phyloP scores from a whole-genome alignment of 2,888 invertebrate genomes.

The Athalia cordata region DNA sequence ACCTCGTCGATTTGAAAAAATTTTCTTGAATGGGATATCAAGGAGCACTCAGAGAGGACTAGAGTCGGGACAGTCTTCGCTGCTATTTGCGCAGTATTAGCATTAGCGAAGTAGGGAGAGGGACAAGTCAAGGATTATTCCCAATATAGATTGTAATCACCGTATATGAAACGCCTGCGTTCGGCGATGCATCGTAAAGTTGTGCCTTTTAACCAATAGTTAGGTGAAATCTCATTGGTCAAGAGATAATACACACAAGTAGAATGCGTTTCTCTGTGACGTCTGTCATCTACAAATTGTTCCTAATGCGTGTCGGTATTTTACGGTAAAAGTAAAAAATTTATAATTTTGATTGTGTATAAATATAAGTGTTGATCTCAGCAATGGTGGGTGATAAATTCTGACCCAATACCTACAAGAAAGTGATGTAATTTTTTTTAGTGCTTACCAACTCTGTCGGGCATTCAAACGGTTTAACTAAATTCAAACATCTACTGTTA shows the following conservation, averaged over 20 bases:
- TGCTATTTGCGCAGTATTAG: background rate
- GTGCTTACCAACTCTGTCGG: background rate
- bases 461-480: background rate
- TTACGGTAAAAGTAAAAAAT: conserved; percentile 43
- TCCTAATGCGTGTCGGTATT: conserved; percentile 34
- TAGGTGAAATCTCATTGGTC: too few relatives aligned
- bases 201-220: too few relatives aligned
- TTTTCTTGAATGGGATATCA: conserved; percentile 3
- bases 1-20: background rate
- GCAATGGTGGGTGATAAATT: conserved; percentile 51
- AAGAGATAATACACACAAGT: too few relatives aligned
- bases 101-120: background rate
- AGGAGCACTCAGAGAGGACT: background rate
- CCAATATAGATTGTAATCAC: background rate
- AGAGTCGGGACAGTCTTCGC: conserved; percentile 14
- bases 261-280: too few relatives aligned
- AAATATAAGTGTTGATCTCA: conserved; percentile 67
- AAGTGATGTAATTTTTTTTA: conserved; percentile 42
- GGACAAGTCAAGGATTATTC: background rate
- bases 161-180: conserved; percentile 4
- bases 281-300: conserved; percentile 12
- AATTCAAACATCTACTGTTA: conserved; percentile 25
- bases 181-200: conserved; percentile 8
- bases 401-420: conserved; percentile 4
- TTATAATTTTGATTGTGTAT: conserved; percentile 47